These are phyloP conservation scores for Atopsyche davidsoni DNA, from an alignment of 1,140 invertebrate species.

Conservation along the genomic window DNA sequence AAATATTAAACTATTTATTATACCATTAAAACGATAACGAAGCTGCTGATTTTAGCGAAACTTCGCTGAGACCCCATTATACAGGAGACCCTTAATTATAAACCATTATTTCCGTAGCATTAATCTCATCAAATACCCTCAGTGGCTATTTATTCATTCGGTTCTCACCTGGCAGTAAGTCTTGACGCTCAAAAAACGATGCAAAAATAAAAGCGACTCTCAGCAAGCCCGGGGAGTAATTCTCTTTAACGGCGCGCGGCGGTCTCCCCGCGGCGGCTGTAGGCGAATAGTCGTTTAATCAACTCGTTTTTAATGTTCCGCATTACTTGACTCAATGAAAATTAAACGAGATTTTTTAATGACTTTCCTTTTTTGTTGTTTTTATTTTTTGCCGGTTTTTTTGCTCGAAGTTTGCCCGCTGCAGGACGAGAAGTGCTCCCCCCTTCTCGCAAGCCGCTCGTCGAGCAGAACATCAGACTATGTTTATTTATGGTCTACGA, in stretches of 20 bases:
- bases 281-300: conserved; percentile 9
- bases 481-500: too few relatives aligned
- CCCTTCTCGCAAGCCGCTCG: too few relatives aligned
- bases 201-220: not conserved
- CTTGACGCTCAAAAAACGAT: too few relatives aligned
- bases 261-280: not conserved
- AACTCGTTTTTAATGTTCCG: conserved; percentile 17
- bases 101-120: conserved; percentile 5
- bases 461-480: too few relatives aligned
- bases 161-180: too few relatives aligned
- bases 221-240: not conserved
- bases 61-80: too few relatives aligned
- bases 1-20: too few relatives aligned
- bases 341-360: conserved; percentile 25
- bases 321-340: conserved; percentile 19
- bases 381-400: conserved; percentile 3
- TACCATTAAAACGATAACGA: too few relatives aligned
- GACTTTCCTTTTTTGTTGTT: conserved; percentile 18
- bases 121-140: conserved; percentile 11
- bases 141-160: conserved; percentile 1
- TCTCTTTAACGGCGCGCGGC: not conserved
- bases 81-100: conserved; percentile 12
- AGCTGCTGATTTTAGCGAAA: too few relatives aligned
- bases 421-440: not conserved
- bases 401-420: not conserved